A percentile compares a stretch with the other conserved stretches of the same genome.
These are phyloP conservation scores for Elephantulus edwardii DNA, from an alignment of 2,113 vertebrate species.

Conservation along the genomic window DNA sequence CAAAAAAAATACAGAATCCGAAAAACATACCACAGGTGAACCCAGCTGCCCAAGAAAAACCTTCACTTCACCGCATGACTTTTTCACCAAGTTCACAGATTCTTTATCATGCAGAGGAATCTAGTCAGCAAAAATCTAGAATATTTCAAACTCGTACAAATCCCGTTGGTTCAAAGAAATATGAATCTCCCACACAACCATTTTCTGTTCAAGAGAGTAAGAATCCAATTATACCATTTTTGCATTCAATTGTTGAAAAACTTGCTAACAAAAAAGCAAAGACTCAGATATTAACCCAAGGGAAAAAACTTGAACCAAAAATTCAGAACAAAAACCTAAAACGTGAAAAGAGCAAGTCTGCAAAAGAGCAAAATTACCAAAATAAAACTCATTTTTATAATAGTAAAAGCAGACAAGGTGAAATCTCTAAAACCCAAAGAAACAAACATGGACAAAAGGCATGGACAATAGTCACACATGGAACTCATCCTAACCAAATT, in stretches of 20 bases:
- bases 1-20: neutral
- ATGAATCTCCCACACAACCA: neutral
- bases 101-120: neutral
- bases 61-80: neutral
- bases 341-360: neutral
- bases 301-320: neutral
- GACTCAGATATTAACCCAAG: neutral
- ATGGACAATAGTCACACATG: neutral
- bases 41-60: neutral
- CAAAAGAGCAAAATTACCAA: neutral
- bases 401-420: neutral
- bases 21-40: neutral
- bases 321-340: neutral
- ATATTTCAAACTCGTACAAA: neutral
- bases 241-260: neutral
- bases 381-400: neutral
- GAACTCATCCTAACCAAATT: too few species aligned
- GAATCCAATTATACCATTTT: neutral
- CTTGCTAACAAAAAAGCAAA: neutral
- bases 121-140: neutral
- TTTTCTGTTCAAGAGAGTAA: neutral
- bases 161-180: neutral
- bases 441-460: slow-evolving; percentile 12
- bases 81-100: too few species aligned
- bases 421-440: neutral